A percentile compares a stretch with the other conserved stretches of the same genome.
Evolutionary conservation across 2,888 invertebrate species (phyloP).

Genomic region (Lacanobia oleracea): DNA sequence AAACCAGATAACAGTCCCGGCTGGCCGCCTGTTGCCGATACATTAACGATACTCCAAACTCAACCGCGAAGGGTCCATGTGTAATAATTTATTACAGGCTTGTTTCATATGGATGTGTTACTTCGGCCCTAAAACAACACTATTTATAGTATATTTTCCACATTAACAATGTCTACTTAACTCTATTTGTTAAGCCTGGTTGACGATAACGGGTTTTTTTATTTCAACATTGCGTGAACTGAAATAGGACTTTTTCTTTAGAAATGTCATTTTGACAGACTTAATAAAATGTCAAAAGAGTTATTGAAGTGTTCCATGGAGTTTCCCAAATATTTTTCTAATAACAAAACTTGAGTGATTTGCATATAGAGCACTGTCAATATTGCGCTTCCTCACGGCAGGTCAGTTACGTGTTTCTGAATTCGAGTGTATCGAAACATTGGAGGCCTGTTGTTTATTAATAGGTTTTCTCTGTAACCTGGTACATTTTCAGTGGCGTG

Average conservation of each 20-base stretch:
- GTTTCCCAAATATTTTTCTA: conserved; percentile 34
- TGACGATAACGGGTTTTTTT: conserved; percentile 22
- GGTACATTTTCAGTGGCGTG: conserved; percentile 30
- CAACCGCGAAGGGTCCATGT: conserved; percentile 84
- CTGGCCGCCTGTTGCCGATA: conserved; percentile 75
- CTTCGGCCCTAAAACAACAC: conserved; percentile 66
- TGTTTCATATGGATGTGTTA: conserved; percentile 72
- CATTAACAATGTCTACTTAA: conserved; percentile 37
- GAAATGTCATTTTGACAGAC: conserved; percentile 27
- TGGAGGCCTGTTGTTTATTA: conserved; percentile 42
- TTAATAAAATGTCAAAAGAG: conserved; percentile 40
- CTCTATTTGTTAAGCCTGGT: conserved; percentile 20
- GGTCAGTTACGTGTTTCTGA: conserved; percentile 18
- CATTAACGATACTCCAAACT: conserved; percentile 82
- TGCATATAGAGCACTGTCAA: conserved; percentile 35
- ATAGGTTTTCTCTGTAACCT: conserved; percentile 38
- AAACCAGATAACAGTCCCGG: conserved; percentile 78
- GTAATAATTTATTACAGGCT: conserved; percentile 86
- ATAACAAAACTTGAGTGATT: conserved; percentile 35
- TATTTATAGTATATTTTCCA: conserved; percentile 68
- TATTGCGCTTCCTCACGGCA: conserved; percentile 46
- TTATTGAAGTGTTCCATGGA: conserved; percentile 16
- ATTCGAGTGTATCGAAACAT: conserved; percentile 24
- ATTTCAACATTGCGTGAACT: conserved; percentile 39
- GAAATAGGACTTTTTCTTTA: conserved; percentile 28